Evolutionary conservation across 2,888 invertebrate species (phyloP).

Genomic region (Agriopis leucophaearia): DNA sequence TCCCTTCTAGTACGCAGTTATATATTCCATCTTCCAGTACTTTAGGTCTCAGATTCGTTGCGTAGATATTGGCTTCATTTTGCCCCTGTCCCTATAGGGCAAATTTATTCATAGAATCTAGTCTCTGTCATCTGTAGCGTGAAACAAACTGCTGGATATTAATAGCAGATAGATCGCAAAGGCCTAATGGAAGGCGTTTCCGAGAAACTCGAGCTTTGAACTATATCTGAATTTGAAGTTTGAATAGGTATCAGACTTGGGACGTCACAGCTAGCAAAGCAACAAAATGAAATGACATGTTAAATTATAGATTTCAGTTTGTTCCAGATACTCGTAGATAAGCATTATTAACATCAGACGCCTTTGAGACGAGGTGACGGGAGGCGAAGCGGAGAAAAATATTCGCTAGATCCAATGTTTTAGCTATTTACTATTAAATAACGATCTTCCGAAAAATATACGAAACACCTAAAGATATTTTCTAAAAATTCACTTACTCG

Average conservation of each 20-base stretch:
- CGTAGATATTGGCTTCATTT: slow-evolving; percentile 3
- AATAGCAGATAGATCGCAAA: slow-evolving; percentile 15
- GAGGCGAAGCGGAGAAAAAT: too few species aligned
- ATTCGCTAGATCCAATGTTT: too few species aligned
- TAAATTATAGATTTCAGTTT: too few species aligned
- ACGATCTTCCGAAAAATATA: too few species aligned
- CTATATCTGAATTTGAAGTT: background rate
- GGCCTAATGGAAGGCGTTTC: slow-evolving; percentile 1
- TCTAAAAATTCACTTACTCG: too few species aligned
- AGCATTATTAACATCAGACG: too few species aligned
- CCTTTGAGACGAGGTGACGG: too few species aligned
- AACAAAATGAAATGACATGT: too few species aligned
- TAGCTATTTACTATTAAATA: too few species aligned
- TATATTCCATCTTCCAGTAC: background rate
- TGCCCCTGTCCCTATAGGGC: slow-evolving; percentile 5
- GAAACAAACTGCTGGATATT: slow-evolving; percentile 27
- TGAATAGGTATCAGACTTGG: background rate
- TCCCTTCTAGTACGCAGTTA: background rate
- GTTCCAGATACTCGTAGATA: too few species aligned
- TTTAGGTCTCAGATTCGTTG: background rate
- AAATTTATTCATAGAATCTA: slow-evolving; percentile 32
- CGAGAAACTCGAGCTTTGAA: background rate
- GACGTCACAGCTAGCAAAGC: background rate
- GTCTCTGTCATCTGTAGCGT: slow-evolving; percentile 24
- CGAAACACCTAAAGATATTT: too few species aligned